These are phyloP conservation scores for Sarcophilus harrisii DNA, from an alignment of 2,797 vertebrate species.

Conservation along the genomic window DNA sequence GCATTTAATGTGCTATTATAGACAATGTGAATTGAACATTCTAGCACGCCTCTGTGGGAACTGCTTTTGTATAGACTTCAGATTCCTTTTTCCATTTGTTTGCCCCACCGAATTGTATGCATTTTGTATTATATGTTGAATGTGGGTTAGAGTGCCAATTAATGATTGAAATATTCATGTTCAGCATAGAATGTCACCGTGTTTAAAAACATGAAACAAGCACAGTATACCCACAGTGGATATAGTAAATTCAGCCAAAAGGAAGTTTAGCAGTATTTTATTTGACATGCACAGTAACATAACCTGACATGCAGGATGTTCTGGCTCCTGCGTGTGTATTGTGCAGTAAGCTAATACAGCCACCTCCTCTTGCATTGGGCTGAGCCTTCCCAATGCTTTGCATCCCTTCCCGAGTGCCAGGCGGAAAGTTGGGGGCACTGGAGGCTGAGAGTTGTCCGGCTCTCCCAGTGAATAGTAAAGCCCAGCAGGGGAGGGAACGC, in stretches of 20 bases:
- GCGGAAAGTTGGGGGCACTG: not conserved
- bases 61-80: not conserved
- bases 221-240: not conserved
- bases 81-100: not conserved
- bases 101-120: not conserved
- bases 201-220: not conserved
- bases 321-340: not conserved
- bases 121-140: not conserved
- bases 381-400: not conserved
- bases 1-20: not conserved
- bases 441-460: not conserved
- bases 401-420: not conserved
- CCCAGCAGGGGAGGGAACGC: constrained; percentile 58
- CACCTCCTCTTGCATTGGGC: not conserved
- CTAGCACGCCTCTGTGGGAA: not conserved
- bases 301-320: not conserved
- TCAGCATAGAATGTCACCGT: not conserved
- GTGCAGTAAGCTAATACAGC: not conserved
- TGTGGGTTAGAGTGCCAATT: not conserved
- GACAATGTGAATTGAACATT: not conserved
- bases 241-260: not conserved
- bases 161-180: not conserved
- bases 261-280: not conserved
- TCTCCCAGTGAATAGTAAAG: constrained; percentile 32
- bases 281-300: constrained; percentile 9